Conservation (phyloP, 2,113 vertebrate genomes). For the Baryphthengus martii region DNA sequence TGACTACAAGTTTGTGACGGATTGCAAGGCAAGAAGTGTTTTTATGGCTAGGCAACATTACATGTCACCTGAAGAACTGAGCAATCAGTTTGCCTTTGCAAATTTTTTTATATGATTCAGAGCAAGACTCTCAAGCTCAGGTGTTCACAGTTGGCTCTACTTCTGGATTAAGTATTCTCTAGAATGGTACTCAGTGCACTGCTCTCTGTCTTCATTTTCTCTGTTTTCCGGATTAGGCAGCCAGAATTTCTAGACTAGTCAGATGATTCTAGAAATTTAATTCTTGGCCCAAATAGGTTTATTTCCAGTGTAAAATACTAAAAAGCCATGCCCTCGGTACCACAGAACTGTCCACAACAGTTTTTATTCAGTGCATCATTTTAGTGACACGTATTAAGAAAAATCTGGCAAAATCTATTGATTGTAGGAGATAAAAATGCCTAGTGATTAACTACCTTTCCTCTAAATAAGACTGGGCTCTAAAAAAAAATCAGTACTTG, state of each 20-base stretch:
- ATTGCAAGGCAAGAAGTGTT: neutral
- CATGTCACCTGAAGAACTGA: neutral
- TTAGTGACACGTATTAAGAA: neutral
- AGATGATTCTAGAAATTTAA: neutral
- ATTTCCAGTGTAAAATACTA: neutral
- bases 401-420: neutral
- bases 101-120: neutral
- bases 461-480: neutral
- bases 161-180: neutral
- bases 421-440: neutral
- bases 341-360: neutral
- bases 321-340: neutral
- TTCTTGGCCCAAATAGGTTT: neutral
- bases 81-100: neutral
- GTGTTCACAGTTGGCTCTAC: neutral
- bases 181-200: accelerated
- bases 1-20: neutral
- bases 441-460: neutral
- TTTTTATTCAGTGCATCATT: neutral
- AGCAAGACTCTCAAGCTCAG: neutral
- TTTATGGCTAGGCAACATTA: neutral
- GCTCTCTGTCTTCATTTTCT: neutral
- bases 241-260: neutral
- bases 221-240: neutral
- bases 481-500: neutral